Conservation (phyloP, 2,113 vertebrate species). For the Xenopus laevis region DNA sequence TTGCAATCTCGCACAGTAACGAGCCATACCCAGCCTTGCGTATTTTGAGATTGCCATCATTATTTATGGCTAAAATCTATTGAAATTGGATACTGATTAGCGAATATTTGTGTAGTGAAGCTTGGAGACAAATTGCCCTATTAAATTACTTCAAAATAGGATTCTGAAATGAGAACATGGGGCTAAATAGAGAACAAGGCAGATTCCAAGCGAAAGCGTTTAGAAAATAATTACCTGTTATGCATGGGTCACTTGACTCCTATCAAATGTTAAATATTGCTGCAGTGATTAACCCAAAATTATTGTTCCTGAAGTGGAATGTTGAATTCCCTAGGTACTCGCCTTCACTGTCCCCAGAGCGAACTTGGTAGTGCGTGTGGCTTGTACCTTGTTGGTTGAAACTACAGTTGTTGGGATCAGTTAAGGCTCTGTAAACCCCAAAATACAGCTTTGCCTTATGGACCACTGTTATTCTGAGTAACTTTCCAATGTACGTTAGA, state of each 20-base stretch:
- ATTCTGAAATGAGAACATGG: conserved; percentile 24
- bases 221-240: conserved; percentile 17
- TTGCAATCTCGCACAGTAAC: background rate
- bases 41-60: background rate
- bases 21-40: background rate
- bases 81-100: conserved; percentile 34
- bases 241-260: conserved; percentile 1
- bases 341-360: background rate
- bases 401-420: background rate
- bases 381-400: too few relatives aligned
- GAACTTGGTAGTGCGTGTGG: background rate
- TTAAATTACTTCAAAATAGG: conserved; percentile 21
- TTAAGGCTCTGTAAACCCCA: background rate
- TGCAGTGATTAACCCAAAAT: conserved; percentile 16
- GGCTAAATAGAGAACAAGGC: conserved; percentile 1
- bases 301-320: background rate
- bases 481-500: too few relatives aligned
- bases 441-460: too few relatives aligned
- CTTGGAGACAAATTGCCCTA: conserved; percentile 4
- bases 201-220: background rate
- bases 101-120: conserved; percentile 6
- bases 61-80: conserved; percentile 14
- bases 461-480: too few relatives aligned
- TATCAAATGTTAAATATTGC: conserved; percentile 7
- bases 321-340: background rate